Percentiles rank a stretch among this genome's conserved stretches.
phyloP scores from a whole-genome alignment of 2,797 vertebrate genomes.

The Sebastes diaconus region DNA sequence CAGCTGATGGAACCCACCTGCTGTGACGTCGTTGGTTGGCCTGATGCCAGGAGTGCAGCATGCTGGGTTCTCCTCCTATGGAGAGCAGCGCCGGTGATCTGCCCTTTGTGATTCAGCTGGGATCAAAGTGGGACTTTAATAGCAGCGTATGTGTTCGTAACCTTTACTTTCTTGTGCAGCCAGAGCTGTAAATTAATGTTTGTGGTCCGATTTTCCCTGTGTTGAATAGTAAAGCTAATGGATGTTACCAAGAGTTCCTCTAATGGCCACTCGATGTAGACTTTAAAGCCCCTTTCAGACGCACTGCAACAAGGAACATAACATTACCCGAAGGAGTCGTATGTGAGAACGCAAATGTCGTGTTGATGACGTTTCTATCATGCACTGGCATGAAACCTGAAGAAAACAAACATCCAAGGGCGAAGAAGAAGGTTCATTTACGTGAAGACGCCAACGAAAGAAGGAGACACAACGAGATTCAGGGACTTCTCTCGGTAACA shows the following conservation, averaged over 20 bases:
- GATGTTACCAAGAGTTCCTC: background rate
- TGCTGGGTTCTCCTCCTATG: background rate
- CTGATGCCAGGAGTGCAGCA: background rate
- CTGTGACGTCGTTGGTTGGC: conserved; percentile 5
- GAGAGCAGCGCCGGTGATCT: background rate
- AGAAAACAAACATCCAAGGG: too few species aligned
- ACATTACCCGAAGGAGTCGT: background rate
- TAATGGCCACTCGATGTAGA: background rate
- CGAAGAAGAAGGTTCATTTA: too few species aligned
- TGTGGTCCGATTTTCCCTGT: background rate
- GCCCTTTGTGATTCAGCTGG: background rate
- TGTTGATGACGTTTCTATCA: too few species aligned
- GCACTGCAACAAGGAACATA: background rate
- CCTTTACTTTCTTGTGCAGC: background rate
- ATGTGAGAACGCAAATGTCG: background rate
- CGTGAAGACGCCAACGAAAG: too few species aligned
- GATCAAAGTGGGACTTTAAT: background rate
- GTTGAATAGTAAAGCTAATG: background rate
- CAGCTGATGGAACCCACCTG: conserved; percentile 6
- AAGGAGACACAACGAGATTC: too few species aligned
- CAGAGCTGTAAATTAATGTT: background rate
- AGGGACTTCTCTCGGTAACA: too few species aligned
- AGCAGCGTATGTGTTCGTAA: background rate
- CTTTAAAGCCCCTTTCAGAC: background rate
- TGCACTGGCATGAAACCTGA: too few species aligned